Evolutionary conservation across 2,797 vertebrate genomes (phyloP).

Genomic region (Austrolebias charrua): DNA sequence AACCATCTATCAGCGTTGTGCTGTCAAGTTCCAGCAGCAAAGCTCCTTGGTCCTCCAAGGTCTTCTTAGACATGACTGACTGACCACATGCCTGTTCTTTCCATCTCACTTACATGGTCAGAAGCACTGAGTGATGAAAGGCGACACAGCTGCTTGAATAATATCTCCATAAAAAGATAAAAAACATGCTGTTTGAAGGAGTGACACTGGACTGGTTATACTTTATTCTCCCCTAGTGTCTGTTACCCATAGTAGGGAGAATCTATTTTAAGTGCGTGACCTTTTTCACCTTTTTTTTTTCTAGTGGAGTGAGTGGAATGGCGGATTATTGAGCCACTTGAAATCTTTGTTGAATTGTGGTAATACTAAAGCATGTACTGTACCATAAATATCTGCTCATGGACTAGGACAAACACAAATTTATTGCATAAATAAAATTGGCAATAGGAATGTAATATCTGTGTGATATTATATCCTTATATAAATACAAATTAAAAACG

Average conservation of each 20-base stretch:
- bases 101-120: slow-evolving; percentile 69
- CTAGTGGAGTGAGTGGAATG: slow-evolving; percentile 33
- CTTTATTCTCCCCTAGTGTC: background rate
- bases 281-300: slow-evolving; percentile 52
- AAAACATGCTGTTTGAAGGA: slow-evolving; percentile 52
- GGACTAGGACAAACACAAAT: slow-evolving; percentile 4
- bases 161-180: slow-evolving; percentile 71
- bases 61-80: slow-evolving; percentile 79
- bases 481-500: no score
- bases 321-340: slow-evolving; percentile 34
- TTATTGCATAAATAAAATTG: slow-evolving; percentile 26
- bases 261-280: slow-evolving; percentile 63
- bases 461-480: slow-evolving; percentile 39
- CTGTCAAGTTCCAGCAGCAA: slow-evolving; percentile 52
- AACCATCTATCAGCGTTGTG: slow-evolving; percentile 60
- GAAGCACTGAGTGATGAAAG: slow-evolving; percentile 57
- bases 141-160: slow-evolving; percentile 50
- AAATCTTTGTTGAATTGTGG: slow-evolving; percentile 22
- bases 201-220: slow-evolving; percentile 39
- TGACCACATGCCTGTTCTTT: slow-evolving; percentile 69
- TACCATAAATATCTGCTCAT: slow-evolving; percentile 6
- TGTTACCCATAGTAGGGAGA: slow-evolving; percentile 51
- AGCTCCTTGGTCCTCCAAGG: slow-evolving; percentile 68
- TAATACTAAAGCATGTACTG: slow-evolving; percentile 1
- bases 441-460: slow-evolving; percentile 35